Conservation (phyloP, 2,113 vertebrate genomes). For the zebrafish (Danio rerio) region GRCz12tu NC_133188.1:5374501-5375000, state of each 20-base stretch:
- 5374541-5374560: no score
- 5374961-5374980: conserved; percentile 89
- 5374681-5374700: not conserved
- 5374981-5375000: conserved; percentile 94
- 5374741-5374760: conserved; percentile 1
- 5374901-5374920: conserved; percentile 76
- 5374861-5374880: conserved; percentile 26
- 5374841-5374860: conserved; percentile 21
- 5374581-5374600: no score
- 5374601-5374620: not conserved
- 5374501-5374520: no score
- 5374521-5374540: no score
- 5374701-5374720: not conserved
- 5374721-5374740: conserved; percentile 15
- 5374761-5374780: conserved; percentile 26
- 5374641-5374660: not conserved
- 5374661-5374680: not conserved
- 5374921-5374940: conserved; percentile 86
- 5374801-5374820: conserved; percentile 15
- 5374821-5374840: conserved; percentile 5
- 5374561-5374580: no score
- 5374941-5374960: conserved; percentile 87
- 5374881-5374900: conserved; percentile 73
- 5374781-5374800: conserved; percentile 15
- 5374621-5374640: not conserved